Evolutionary conservation across 2,888 invertebrate genomes (phyloP).

Genomic region (Halocaridina rubra): DNA sequence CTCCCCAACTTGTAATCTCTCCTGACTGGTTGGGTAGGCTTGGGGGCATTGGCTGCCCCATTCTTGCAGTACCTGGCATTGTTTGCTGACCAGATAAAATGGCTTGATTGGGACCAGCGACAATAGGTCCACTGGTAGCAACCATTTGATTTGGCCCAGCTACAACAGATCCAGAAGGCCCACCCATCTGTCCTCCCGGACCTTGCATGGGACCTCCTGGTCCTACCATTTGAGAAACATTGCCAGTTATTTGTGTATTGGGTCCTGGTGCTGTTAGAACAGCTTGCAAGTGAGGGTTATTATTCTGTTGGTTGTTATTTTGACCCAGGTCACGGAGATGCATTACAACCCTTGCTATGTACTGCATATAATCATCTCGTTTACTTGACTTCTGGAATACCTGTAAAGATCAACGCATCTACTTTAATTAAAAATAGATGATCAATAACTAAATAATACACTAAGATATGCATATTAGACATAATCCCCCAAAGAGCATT

Average conservation of each 20-base stretch:
- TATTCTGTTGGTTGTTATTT: slow-evolving; percentile 39
- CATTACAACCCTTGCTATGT: slow-evolving; percentile 33
- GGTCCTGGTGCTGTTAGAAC: slow-evolving; percentile 47
- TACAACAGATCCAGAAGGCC: neutral
- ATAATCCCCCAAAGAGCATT: too few species aligned
- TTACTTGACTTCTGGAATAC: slow-evolving; percentile 52
- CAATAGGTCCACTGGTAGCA: slow-evolving; percentile 1
- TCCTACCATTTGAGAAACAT: slow-evolving; percentile 25
- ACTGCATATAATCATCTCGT: slow-evolving; percentile 50
- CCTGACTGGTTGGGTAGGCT: slow-evolving; percentile 25
- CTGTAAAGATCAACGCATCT: slow-evolving; percentile 30
- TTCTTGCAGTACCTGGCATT: slow-evolving; percentile 30
- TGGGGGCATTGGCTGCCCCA: slow-evolving; percentile 44
- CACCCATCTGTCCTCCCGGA: slow-evolving; percentile 14
- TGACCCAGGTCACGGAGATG: slow-evolving; percentile 38
- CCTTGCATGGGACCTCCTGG: neutral
- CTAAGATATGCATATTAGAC: too few species aligned
- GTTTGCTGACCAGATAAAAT: slow-evolving; percentile 4
- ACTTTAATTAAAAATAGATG: too few species aligned
- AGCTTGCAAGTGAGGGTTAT: slow-evolving; percentile 40
- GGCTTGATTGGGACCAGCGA: slow-evolving; percentile 24
- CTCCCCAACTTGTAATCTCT: slow-evolving; percentile 45
- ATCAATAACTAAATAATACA: too few species aligned
- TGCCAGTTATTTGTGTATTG: slow-evolving; percentile 3
- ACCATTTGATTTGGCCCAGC: neutral